Evolutionary conservation across 2,797 vertebrate species (phyloP).

Genomic region (Iguana delicatissima): DNA sequence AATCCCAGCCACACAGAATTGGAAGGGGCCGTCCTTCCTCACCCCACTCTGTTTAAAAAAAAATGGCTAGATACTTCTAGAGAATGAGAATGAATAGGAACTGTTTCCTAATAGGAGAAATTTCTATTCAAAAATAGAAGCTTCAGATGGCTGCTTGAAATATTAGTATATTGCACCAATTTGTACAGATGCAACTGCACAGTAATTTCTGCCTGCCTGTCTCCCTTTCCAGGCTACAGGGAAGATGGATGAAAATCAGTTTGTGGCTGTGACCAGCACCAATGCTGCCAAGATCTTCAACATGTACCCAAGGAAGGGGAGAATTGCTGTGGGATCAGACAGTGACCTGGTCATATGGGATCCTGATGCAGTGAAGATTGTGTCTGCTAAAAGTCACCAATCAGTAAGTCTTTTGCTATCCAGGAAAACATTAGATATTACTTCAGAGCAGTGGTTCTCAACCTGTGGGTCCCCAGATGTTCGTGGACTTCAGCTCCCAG

Average conservation of each 20-base stretch:
- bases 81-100: neutral
- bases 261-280: constrained; percentile 97
- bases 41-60: neutral
- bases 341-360: constrained; percentile 98
- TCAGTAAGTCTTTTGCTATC: constrained; percentile 83
- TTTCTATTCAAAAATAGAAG: neutral
- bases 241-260: constrained; percentile 99
- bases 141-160: neutral
- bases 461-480: too few species aligned
- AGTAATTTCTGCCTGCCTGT: too few species aligned
- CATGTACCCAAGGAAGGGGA: constrained; percentile 95
- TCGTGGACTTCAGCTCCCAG: too few species aligned
- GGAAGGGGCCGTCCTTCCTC: neutral
- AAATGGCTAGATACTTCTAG: neutral
- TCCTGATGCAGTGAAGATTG: constrained; percentile 90
- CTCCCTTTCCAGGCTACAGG: constrained; percentile 87
- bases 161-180: too few species aligned
- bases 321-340: constrained; percentile 95
- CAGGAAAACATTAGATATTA: neutral
- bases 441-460: too few species aligned
- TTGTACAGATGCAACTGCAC: constrained; percentile 1
- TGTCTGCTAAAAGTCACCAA: constrained; percentile 95
- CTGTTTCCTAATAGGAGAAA: neutral
- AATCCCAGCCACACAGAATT: neutral
- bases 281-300: constrained; percentile 98